Evolutionary conservation across 2,113 vertebrate genomes (phyloP).

Genomic region (Larimichthys crocea): DNA sequence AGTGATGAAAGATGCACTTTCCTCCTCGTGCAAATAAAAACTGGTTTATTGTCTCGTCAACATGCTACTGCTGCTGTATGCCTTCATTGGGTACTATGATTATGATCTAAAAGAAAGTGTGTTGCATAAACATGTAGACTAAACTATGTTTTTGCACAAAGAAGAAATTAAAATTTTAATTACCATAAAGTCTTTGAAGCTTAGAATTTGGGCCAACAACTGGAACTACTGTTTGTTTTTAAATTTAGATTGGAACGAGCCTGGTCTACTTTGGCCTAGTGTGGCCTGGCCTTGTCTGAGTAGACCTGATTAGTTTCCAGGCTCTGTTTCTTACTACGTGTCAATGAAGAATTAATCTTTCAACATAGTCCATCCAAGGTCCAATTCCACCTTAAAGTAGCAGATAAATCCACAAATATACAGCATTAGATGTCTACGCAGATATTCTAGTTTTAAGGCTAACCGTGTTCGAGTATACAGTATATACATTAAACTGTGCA

Average conservation of each 20-base stretch:
- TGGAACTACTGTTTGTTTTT: constrained; percentile 15
- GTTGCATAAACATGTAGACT: neutral
- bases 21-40: constrained; percentile 50
- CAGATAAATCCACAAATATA: constrained; percentile 38
- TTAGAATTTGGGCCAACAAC: constrained; percentile 6
- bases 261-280: constrained; percentile 16
- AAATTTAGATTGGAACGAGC: constrained; percentile 7
- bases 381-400: constrained; percentile 6
- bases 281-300: constrained; percentile 13
- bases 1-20: constrained; percentile 70
- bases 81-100: constrained; percentile 9
- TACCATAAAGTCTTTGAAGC: constrained; percentile 18
- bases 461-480: constrained; percentile 2
- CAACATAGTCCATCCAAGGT: constrained; percentile 10
- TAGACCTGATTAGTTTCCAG: constrained; percentile 50
- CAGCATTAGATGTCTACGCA: constrained; percentile 13
- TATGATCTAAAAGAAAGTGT: constrained; percentile 7
- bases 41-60: constrained; percentile 56
- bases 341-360: constrained; percentile 52
- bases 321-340: constrained; percentile 36
- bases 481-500: neutral
- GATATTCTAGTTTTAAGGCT: constrained; percentile 26
- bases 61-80: constrained; percentile 24
- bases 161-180: constrained; percentile 5
- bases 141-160: neutral